Evolutionary conservation across 1,140 invertebrate species (phyloP).

Genomic region (Pteromalus puparum): DNA sequence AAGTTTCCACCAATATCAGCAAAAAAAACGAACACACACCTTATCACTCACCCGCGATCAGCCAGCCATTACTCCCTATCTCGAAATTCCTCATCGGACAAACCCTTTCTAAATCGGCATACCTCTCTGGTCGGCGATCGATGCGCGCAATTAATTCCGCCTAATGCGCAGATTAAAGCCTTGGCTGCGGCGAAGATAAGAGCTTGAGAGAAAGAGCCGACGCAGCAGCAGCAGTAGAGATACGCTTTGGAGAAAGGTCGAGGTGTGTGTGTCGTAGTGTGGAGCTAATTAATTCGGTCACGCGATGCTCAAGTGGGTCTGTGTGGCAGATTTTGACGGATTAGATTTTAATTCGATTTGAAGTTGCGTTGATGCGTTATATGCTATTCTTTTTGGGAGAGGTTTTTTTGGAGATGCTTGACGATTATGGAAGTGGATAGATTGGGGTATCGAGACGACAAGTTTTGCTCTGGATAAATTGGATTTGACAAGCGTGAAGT

Average conservation of each 20-base stretch:
- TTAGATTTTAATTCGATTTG: neutral
- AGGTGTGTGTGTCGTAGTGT: neutral
- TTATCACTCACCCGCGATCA: neutral
- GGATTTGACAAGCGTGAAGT: too few species aligned
- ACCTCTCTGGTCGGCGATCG: neutral
- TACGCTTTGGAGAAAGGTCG: constrained; percentile 29
- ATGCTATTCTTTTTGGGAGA: too few species aligned
- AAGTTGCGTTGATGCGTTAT: too few species aligned
- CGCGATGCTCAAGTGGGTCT: neutral
- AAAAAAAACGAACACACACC: neutral
- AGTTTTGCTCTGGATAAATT: too few species aligned
- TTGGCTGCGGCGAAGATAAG: neutral
- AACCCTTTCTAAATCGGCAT: constrained; percentile 3
- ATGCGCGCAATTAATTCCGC: constrained; percentile 12
- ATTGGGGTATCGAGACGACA: too few species aligned
- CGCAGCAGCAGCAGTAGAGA: neutral
- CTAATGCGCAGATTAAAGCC: constrained; percentile 7
- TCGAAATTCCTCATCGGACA: neutral
- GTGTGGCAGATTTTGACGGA: too few species aligned
- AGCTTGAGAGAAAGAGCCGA: constrained; percentile 17
- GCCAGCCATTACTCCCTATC: neutral
- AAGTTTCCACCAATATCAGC: neutral
- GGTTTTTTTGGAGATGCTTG: too few species aligned
- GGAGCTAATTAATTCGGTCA: constrained; percentile 19
- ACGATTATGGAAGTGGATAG: too few species aligned